Evolutionary conservation across 2,797 vertebrate genomes (phyloP).

Genomic region (Gobionotothen gibberifrons): DNA sequence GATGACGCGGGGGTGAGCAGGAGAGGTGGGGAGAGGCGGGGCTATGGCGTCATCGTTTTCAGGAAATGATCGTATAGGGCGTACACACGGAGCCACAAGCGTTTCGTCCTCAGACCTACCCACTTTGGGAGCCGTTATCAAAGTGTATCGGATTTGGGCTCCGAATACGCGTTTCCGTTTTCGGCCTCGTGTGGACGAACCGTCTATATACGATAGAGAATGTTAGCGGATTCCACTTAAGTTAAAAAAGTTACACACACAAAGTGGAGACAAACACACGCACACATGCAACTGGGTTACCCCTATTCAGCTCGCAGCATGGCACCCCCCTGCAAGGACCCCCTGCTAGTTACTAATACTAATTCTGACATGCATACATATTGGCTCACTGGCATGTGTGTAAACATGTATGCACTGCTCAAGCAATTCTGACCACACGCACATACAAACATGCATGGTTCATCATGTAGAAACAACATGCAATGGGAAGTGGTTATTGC

Average conservation of each 20-base stretch:
- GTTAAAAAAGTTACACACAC: conserved; percentile 30
- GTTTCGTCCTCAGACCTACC: too few species aligned
- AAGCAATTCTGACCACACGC: conserved; percentile 26
- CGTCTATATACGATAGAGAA: too few species aligned
- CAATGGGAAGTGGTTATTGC: background rate
- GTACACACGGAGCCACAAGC: too few species aligned
- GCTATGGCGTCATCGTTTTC: too few species aligned
- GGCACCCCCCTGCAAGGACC: conserved; percentile 25
- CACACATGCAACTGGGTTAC: conserved; percentile 39
- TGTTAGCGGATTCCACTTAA: conserved; percentile 16
- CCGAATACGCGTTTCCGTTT: too few species aligned
- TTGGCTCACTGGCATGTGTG: conserved; percentile 40
- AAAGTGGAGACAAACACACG: conserved; percentile 14
- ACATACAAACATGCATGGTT: conserved; percentile 16
- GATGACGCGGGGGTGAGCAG: too few species aligned
- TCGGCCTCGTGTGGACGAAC: too few species aligned
- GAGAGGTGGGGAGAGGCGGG: too few species aligned
- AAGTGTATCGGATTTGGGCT: too few species aligned
- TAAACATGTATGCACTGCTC: conserved; percentile 28
- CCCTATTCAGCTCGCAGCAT: conserved; percentile 54
- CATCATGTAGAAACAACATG: conserved; percentile 20
- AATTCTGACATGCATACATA: conserved; percentile 15
- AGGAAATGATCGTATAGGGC: too few species aligned
- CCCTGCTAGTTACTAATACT: conserved; percentile 52
- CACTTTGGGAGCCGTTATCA: too few species aligned